Percentiles rank a stretch among this genome's conserved stretches.
Conservation (phyloP, 2,113 vertebrate genomes). For the Falcunculus frontatus region DNA sequence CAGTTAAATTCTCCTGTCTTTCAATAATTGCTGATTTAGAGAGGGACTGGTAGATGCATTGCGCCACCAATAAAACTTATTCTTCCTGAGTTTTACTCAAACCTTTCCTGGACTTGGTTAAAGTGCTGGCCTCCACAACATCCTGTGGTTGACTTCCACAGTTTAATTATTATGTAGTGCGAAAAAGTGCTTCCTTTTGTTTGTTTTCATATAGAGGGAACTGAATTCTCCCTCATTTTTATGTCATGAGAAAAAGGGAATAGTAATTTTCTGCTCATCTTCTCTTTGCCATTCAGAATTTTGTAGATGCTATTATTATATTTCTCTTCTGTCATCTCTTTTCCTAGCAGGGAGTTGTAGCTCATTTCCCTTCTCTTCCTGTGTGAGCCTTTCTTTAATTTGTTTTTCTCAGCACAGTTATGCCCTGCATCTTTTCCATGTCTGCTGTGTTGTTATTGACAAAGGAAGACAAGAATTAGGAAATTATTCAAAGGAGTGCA, state of each 20-base stretch:
- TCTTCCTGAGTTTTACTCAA: not conserved
- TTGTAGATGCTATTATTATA: not conserved
- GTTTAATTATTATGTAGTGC: not conserved
- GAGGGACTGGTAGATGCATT: not conserved
- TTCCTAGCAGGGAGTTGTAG: not conserved
- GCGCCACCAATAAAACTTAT: not conserved
- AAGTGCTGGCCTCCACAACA: not conserved
- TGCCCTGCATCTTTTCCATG: not conserved
- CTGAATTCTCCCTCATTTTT: not conserved
- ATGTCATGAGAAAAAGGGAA: not conserved
- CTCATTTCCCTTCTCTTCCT: not conserved
- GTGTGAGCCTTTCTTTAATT: not conserved
- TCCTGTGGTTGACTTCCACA: not conserved
- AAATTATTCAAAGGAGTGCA: not conserved
- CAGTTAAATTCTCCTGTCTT: not conserved
- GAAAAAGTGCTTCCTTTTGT: constrained; percentile 23
- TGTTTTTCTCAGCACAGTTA: not conserved
- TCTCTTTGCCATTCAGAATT: not conserved
- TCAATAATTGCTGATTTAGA: not conserved
- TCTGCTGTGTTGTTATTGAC: not conserved
- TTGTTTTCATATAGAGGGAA: not conserved
- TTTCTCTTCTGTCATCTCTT: not conserved
- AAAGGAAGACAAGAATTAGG: not conserved
- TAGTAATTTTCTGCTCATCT: constrained; percentile 20
- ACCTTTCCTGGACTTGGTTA: constrained; percentile 3